Percentiles rank a stretch among this genome's conserved stretches.
These are phyloP conservation scores for Trachythela sp. DNA, from an alignment of 64 coral and sea anemone genomes.

Conservation along the genomic window DNA sequence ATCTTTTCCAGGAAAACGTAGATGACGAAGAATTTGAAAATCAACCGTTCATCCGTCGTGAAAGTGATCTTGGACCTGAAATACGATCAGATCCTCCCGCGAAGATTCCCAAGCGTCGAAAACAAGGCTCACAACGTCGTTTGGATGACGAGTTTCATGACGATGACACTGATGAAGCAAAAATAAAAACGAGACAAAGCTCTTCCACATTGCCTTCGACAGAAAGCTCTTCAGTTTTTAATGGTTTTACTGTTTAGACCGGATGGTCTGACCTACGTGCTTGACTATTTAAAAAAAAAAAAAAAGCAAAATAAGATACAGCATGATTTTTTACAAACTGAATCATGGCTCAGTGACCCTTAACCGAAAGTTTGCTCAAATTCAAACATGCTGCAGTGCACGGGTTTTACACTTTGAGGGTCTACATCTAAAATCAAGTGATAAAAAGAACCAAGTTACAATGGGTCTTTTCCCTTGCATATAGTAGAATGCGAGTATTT, in stretches of 20 bases:
- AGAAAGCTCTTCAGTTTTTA: background rate
- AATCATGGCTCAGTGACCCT: too few relatives aligned
- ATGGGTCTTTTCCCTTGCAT: too few relatives aligned
- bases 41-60: background rate
- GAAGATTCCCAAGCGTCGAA: slow-evolving; percentile 6
- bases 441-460: too few relatives aligned
- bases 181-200: background rate
- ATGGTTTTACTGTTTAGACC: background rate
- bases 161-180: background rate
- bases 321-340: too few relatives aligned
- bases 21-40: background rate
- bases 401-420: too few relatives aligned
- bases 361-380: too few relatives aligned
- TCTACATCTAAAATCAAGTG: too few relatives aligned
- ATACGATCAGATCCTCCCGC: background rate
- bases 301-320: too few relatives aligned
- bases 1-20: background rate
- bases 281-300: too few relatives aligned
- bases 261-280: too few relatives aligned
- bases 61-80: background rate
- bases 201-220: background rate
- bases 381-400: too few relatives aligned
- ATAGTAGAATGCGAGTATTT: too few relatives aligned
- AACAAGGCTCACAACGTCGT: background rate
- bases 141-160: background rate